phyloP scores from a whole-genome alignment of 2,113 vertebrate genomes.

The Rhabdomys dilectus region DNA sequence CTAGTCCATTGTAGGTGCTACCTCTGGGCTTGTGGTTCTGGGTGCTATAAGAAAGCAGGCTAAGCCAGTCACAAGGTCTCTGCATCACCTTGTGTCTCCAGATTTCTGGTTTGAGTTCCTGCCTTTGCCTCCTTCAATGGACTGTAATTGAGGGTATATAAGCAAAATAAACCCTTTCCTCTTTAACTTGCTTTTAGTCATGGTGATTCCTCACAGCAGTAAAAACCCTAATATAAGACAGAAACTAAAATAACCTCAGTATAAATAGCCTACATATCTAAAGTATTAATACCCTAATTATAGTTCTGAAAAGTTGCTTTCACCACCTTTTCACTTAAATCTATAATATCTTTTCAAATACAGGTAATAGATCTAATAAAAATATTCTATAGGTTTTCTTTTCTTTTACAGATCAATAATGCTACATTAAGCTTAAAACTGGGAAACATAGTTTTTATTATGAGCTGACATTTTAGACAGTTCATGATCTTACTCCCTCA shows the following conservation, averaged over 20 bases:
- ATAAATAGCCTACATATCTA: neutral
- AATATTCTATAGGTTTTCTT: constrained; percentile 43
- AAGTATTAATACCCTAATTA: constrained; percentile 15
- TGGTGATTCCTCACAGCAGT: neutral
- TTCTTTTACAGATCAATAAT: neutral
- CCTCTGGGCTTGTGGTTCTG: neutral
- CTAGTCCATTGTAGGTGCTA: too few relatives aligned
- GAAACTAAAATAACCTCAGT: neutral
- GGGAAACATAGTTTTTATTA: constrained; percentile 69
- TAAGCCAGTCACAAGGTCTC: neutral
- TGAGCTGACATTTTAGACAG: neutral
- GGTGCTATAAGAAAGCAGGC: neutral
- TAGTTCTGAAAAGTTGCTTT: constrained; percentile 45
- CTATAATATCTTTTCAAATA: neutral
- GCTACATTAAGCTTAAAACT: constrained; percentile 70
- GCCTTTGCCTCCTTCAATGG: neutral
- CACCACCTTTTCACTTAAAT: constrained; percentile 13
- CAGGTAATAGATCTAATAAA: constrained; percentile 73
- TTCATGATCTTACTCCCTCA: neutral
- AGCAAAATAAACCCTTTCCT: neutral
- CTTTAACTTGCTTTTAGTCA: neutral
- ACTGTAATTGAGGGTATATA: neutral
- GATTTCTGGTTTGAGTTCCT: neutral
- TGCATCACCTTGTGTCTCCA: neutral
- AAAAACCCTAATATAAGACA: neutral